phyloP scores from a whole-genome alignment of 2,797 vertebrate species.

The Bovichtus diacanthus region DNA sequence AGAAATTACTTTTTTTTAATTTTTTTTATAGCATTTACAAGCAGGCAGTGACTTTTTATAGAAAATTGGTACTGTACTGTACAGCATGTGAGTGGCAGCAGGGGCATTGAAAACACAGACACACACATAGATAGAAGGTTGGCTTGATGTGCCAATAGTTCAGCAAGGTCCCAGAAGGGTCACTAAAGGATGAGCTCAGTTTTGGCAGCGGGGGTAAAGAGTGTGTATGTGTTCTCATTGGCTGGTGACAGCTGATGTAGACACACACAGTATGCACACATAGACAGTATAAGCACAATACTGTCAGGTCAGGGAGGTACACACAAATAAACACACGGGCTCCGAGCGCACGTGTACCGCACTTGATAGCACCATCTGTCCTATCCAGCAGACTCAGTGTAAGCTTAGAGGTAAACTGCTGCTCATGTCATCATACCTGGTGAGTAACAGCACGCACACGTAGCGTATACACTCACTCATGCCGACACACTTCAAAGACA shows the following conservation, averaged over 20 bases:
- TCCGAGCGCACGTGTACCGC: not conserved
- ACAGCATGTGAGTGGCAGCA: slow-evolving; percentile 5
- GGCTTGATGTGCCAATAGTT: slow-evolving; percentile 68
- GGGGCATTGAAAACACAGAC: slow-evolving; percentile 24
- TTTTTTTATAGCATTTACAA: slow-evolving; percentile 14
- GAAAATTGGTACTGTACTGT: not conserved
- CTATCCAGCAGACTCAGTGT: slow-evolving; percentile 46
- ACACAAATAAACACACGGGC: slow-evolving; percentile 1
- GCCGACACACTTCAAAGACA: not conserved
- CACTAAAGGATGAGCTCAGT: slow-evolving; percentile 65
- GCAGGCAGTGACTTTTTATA: not conserved
- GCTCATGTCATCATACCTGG: slow-evolving; percentile 60
- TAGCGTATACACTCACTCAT: not conserved
- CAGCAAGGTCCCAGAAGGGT: slow-evolving; percentile 75
- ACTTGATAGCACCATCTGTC: slow-evolving; percentile 66
- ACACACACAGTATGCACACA: slow-evolving; percentile 2
- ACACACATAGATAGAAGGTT: slow-evolving; percentile 58
- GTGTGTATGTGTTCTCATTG: slow-evolving; percentile 4
- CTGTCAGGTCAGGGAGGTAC: slow-evolving; percentile 26
- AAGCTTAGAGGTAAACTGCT: slow-evolving; percentile 63
- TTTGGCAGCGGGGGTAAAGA: slow-evolving; percentile 53
- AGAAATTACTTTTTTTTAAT: not conserved
- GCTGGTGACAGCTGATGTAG: slow-evolving; percentile 32
- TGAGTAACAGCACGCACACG: slow-evolving; percentile 45
- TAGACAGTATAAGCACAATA: slow-evolving; percentile 30